These are phyloP conservation scores for Ivindomyrus marchei DNA, from an alignment of 2,113 vertebrate species.

Conservation along the genomic window DNA sequence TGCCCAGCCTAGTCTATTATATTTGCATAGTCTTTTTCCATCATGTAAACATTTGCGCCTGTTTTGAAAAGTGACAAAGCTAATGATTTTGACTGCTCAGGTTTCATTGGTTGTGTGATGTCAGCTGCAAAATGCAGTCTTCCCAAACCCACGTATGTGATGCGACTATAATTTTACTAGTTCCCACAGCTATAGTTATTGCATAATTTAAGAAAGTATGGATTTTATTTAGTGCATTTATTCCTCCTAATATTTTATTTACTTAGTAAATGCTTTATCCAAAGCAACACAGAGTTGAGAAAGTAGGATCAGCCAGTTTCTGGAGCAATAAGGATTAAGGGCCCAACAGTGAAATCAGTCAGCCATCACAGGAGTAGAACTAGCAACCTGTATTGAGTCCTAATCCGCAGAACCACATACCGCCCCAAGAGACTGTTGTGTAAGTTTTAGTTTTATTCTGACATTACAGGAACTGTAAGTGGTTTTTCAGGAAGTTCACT, in stretches of 20 bases:
- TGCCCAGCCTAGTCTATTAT: not conserved
- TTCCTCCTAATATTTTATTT: not conserved
- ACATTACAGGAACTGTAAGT: not conserved
- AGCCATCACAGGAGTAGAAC: not conserved
- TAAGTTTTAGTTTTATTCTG: not conserved
- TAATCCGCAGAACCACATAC: not conserved
- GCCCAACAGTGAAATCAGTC: not conserved
- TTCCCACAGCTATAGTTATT: not conserved
- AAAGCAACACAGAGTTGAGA: not conserved
- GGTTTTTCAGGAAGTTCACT: not conserved
- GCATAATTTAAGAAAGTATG: not conserved
- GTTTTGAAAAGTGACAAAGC: not conserved
- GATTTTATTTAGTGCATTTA: not conserved
- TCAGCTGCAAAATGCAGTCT: not conserved
- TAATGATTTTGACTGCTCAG: not conserved
- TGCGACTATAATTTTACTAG: not conserved
- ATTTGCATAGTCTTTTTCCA: not conserved
- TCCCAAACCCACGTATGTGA: not conserved
- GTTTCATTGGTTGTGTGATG: not conserved
- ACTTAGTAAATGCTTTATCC: not conserved
- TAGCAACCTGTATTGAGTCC: not conserved
- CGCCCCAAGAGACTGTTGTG: not conserved
- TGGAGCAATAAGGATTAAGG: not conserved
- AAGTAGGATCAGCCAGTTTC: not conserved
- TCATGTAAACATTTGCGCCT: not conserved